Conservation (phyloP, 2,797 vertebrate species). For the Takifugu rubripes region DNA sequence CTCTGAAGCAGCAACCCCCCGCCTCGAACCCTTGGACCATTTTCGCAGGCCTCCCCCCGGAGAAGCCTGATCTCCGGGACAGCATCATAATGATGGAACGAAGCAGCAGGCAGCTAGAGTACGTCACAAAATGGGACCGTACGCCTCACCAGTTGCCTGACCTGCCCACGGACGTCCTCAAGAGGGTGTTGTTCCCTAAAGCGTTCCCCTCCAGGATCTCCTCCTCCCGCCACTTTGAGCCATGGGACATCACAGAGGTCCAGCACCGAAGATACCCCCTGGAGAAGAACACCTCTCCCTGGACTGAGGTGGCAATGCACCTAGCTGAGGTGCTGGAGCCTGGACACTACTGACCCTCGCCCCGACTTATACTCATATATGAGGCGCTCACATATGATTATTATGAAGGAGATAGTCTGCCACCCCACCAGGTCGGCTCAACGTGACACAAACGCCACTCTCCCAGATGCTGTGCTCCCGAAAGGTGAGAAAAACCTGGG, state of each 20-base stretch:
- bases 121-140: conserved; percentile 48
- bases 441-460: conserved; percentile 36
- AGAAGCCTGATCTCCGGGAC: conserved; percentile 49
- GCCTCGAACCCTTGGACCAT: conserved; percentile 41
- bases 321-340: conserved; percentile 62
- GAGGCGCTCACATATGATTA: no score
- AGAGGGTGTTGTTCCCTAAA: conserved; percentile 64
- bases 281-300: conserved; percentile 44
- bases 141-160: conserved; percentile 30
- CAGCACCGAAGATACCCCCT: conserved; percentile 31
- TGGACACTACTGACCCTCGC: conserved; percentile 52
- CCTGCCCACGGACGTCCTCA: conserved; percentile 58
- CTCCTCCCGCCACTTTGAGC: conserved; percentile 34
- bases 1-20: neutral
- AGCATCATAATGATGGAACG: conserved; percentile 40
- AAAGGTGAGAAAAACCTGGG: conserved; percentile 53
- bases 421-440: conserved; percentile 1
- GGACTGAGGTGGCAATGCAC: conserved; percentile 75
- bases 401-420: neutral
- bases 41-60: conserved; percentile 35
- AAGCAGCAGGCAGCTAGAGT: conserved; percentile 18
- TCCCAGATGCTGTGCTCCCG: conserved; percentile 9
- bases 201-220: conserved; percentile 56
- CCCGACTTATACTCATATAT: no score
- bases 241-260: conserved; percentile 46